Evolutionary conservation across 2,113 vertebrate species (phyloP), one percentile per base, ranked within the genome.

Genomic region (Setophaga kirtlandii): DNA sequence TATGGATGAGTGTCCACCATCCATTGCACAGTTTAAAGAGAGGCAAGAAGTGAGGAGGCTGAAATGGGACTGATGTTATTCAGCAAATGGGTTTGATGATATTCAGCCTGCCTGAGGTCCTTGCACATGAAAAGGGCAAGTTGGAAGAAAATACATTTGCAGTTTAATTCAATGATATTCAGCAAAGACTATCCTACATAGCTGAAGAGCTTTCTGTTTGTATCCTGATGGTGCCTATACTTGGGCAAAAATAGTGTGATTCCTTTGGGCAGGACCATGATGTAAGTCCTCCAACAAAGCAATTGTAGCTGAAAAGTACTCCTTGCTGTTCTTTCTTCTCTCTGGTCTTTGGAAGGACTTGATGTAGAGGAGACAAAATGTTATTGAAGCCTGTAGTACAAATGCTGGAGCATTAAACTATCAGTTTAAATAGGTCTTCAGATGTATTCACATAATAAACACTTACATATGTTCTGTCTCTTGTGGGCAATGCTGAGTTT

Each of bases 391-490:
- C 65, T 87, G 78, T 79, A 81, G 78, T 73, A 79, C 49, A 94
- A 96, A 82, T 53, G 30, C 37, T 85, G 78, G 53, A 94, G 25
- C 63, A 76, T 73, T 93, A 85, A 96, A 93, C 65, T 85, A 93
- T 95, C 87, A 89, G 49, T 46, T 52, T 91, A 85, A 97, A 49
- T 49, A 76, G 53, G n/a, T 96, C 91, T 94, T 97, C 87, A 89
- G 70, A 93, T 79, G 70, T n/a, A 95, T 82, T 95, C 59, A 78
- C 2, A 2, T 79, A 96, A 85, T 87, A 96, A 91, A 88, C 35
- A 76, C 46, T 91, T 94, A 64, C 81, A 87, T 85, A 73, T 83
- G 87, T 87, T 93, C 75, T 90, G 74, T 93, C 74, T 93, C 67
- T 88, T 93, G 30, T 95, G 84, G 89, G 78, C 67, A 90, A 82